Conservation (phyloP, 2,113 vertebrate genomes). For the Larimichthys polyactis region DNA sequence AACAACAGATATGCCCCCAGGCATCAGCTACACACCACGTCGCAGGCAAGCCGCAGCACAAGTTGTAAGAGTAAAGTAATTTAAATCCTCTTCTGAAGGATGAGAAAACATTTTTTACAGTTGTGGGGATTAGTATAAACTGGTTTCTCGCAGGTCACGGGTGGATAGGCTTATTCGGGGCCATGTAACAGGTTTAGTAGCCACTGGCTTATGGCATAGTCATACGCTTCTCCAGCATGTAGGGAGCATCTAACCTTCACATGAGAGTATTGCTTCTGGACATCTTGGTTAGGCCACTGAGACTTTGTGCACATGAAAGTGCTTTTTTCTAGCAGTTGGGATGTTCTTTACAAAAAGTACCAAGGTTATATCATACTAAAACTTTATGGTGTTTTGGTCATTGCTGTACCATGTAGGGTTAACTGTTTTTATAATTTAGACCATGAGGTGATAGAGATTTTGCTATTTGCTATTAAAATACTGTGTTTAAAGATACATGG, state of each 20-base stretch:
- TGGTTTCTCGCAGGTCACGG: slow-evolving; percentile 71
- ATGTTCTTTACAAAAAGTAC: not conserved
- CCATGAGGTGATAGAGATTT: not conserved
- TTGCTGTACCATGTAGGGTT: not conserved
- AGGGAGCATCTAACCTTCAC: slow-evolving; percentile 45
- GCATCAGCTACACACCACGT: slow-evolving; percentile 49
- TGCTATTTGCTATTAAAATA: no score
- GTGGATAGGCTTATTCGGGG: slow-evolving; percentile 73
- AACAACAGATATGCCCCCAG: slow-evolving; percentile 39
- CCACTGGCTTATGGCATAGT: slow-evolving; percentile 56
- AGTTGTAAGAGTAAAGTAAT: slow-evolving; percentile 73
- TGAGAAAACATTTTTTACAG: slow-evolving; percentile 78
- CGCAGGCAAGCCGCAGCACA: slow-evolving; percentile 40
- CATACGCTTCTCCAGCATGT: slow-evolving; percentile 21
- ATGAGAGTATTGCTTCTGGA: slow-evolving; percentile 8
- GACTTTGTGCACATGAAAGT: not conserved
- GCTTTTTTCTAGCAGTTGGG: not conserved
- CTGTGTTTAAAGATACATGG: no score
- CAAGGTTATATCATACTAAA: no score
- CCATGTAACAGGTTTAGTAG: slow-evolving; percentile 80
- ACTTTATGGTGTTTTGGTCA: not conserved
- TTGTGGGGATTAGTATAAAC: slow-evolving; percentile 79
- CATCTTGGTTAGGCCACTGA: not conserved
- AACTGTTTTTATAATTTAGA: not conserved
- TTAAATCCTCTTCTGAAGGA: slow-evolving; percentile 76